Base-by-base conservation (phyloP, 2,797 vertebrate genomes). In the Trematomus bernacchii region DNA sequence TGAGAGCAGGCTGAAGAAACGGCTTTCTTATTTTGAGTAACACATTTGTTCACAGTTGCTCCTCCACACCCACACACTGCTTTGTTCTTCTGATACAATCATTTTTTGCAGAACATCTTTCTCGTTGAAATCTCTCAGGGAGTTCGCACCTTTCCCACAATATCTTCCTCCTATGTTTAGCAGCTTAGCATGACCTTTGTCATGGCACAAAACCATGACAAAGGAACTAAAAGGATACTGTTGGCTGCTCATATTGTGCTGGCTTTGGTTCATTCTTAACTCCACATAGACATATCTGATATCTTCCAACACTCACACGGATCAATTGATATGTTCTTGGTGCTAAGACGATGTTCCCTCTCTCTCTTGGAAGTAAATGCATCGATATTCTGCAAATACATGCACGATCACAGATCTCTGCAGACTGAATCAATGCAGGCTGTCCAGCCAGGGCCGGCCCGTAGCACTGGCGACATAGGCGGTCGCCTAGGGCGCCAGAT, bases 1-100 rank as follows among this genome's bases (percentile, higher is more conserved):
- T 52, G 57, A 79, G 57, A 79, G 57, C 48, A 27, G 47, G 50
- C 55, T 62, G 66, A 61, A 51, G 27, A 74, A 65, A 83, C 62
- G 46, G 76, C 57, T 70, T 70, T 84, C 58, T 85, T 87, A 74
- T 89, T 91, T 86, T 80, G 72, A 89, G 85, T 83, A 88, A 84
- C 89, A 85, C 83, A 54, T 91, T 92, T 83, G 47, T 82, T 90
- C 83, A 79, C 89, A 80, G 80, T 88, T 87, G 69, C 76, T 86
- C 46, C 57, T 79, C 42, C 23, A 55, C 85, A 80, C 85, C 85
- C 74, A 82, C 77, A 59, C 71, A 44, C 37, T 21, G 48, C 79
- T 88, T 87, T 80, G 79, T 88, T 82, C 50, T 33, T 73, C 23
- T 68, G 53, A 88, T 81, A 64, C 62, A 85, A 67, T 74, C 30